Base-by-base conservation (phyloP, 2,113 vertebrate species). In the Labeo catla region DNA sequence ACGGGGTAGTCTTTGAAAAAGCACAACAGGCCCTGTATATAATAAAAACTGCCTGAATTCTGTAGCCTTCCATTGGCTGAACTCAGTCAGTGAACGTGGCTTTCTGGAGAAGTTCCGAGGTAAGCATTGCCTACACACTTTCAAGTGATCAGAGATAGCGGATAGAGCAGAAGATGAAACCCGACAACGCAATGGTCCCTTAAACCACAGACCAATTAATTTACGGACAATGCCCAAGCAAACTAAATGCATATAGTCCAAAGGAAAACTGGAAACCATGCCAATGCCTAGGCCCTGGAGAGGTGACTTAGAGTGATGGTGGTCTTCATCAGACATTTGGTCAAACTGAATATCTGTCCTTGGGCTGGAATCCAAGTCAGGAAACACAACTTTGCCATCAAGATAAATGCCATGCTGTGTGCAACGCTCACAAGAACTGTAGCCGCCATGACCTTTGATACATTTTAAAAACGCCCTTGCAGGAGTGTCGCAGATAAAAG, bases 1-100 rank as follows among this genome's bases (percentile, higher is more conserved):
- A 54, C 5, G 52, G 11, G 86, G 63, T 13, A 83, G 50, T 68
- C 68, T 87, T 77, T 76, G 52, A 82, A 59, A 73, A 70, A 84
- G 81, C 49, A 86, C 79, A 72, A 86, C 80, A 63, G 66, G 70
- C 43, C 80, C 39, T 39, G 39, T 39, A 39, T 39, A 39, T 39
- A 39, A 39, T 39, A 39, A 39, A 39, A 39, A 39, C 39, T 79
- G 80, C 52, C 52, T 54, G 52, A 54, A 54, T 54, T 54, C 15
- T 16, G 52, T 57, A 19, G 52, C 61, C 61, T 65, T 65, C 61
- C 61, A 65, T 65, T 65, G 61, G n/a, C 57, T 61, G 21, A n/a
- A 61, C 57, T 61, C 21, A n/a, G 19, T n/a, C 21, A 61, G 21
- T n/a, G 57, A 61, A n/a, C 21, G 57, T n/a, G 57, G 57, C 57